phyloP scores from a whole-genome alignment of 2,113 vertebrate genomes.

The Heliornis fulica region DNA sequence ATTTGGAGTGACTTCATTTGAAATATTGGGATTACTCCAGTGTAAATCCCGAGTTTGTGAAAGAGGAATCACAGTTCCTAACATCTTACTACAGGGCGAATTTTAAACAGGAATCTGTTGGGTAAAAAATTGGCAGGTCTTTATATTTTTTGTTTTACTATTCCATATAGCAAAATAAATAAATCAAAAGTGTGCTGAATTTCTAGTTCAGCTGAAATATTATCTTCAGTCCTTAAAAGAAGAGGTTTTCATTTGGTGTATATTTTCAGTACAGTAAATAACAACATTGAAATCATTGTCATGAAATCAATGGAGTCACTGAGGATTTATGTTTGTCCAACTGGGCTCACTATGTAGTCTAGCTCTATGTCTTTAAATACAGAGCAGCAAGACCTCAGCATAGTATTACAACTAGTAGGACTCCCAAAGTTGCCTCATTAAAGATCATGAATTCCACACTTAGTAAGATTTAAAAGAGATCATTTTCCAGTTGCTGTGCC shows the following conservation, averaged over 20 bases:
- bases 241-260: neutral
- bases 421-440: neutral
- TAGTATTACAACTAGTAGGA: neutral
- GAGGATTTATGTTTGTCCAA: neutral
- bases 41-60: neutral
- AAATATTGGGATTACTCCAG: neutral
- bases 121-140: neutral
- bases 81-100: neutral
- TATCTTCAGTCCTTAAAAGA: neutral
- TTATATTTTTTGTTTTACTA: neutral
- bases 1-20: neutral
- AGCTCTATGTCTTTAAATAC: neutral
- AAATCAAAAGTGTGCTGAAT: neutral
- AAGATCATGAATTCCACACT: neutral
- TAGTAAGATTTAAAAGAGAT: neutral
- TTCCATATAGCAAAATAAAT: slow-evolving; percentile 14
- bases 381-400: neutral
- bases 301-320: neutral
- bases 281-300: neutral
- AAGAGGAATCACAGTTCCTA: neutral
- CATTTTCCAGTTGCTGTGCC: neutral
- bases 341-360: neutral
- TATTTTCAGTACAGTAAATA: neutral
- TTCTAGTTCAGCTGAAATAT: neutral
- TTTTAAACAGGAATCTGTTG: slow-evolving; percentile 28